Base-by-base conservation (phyloP, 2,113 vertebrate genomes). In the Delphinus delphis region DNA sequence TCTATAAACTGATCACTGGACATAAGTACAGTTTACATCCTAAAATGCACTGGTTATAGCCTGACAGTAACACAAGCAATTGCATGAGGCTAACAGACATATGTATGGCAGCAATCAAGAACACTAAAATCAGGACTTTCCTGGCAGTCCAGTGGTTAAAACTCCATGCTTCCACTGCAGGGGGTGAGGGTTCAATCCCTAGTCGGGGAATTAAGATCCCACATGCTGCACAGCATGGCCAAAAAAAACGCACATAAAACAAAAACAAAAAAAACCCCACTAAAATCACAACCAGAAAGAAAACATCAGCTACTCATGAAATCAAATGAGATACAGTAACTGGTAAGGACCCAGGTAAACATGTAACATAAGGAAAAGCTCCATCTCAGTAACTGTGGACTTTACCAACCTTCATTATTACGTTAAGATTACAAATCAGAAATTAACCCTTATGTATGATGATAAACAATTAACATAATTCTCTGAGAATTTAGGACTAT, bases 251-350 rank as follows among this genome's bases (percentile, higher is more conserved):
- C 55, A 53, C 55, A 55, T 47, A 47, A 31, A 3, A 11, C 36
- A 41, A 5, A 58, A 25, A 18, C 11, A 12, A 47, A 76, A 33
- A 76, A 17, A 47, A 50, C 0, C 50, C 44, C 0, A 2, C 73
- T 74, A 55, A 76, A 94, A 71, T 36, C 63, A 12, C 47, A 84
- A n/a, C 8, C 12, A 53, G 12, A 53, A 90, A 87, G 47, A 73
- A 96, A 93, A 93, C 18, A 41, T 67, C 63, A 88, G 58, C 26
- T 84, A 1, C 33, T 88, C 58, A 8, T 26, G 28, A 90, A 96
- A 65, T 18, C 41, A 71, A 41, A 25, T 67, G 18, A 83, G 18
- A 31, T 21, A 63, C 18, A 77, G 28, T 68, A 76, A 89, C 21
- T 53, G 14, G 18, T 31, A 17, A 88, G 83, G 26, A 44, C 6